Base-by-base conservation (phyloP, 92 coral and sea anemone genomes). In the Nematostella vectensis region DNA sequence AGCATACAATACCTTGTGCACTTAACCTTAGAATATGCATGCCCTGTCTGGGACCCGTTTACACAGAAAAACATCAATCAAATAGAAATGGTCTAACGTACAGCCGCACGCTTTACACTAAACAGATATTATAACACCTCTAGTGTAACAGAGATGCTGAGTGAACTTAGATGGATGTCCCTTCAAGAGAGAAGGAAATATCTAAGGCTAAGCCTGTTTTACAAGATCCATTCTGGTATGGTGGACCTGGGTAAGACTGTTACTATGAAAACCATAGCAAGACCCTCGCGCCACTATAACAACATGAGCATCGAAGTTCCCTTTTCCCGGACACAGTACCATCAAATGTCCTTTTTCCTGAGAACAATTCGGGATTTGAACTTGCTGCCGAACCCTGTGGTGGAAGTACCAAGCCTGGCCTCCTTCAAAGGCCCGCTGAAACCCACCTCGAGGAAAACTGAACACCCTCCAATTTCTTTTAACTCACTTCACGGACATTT, bases 31-130 rank as follows among this genome's bases (percentile, higher is more conserved):
- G 55, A 66, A 55, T 55, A 38, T 66, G 72, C 62, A 18, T 29
- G 52, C 27, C 54, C 55, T 31, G 63, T 54, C 1, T 66, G 72
- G 72, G 72, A 66, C 48, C 72, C 56, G 0, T 55, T 43, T 42
- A 38, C 21, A 48, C 44, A 55, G 11, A 16, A 43, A 27, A 30
- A 67, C 23, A 48, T 48, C 2, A 3, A 3, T 11, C 57, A 27
- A 4, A 18, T 50, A 18, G 59, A 54, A 54, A 22, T 39, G 25
- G 3, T 3, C 3, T 29, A 50, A 15, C 24, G 44, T 10, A 27
- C 43, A 31, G 29, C 61, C 31, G 61, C 61, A 55, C 40, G 61
- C 1, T 55, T 55, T 30, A 45, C 31, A 38, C 29, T 26, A 13
- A 55, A 55, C 22, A 20, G 61, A 18, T 55, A 38, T 31, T 40